A percentile compares a stretch with the other conserved stretches of the same genome.
Conservation (phyloP, 2,797 vertebrate genomes). For the Zalophus californianus region DNA sequence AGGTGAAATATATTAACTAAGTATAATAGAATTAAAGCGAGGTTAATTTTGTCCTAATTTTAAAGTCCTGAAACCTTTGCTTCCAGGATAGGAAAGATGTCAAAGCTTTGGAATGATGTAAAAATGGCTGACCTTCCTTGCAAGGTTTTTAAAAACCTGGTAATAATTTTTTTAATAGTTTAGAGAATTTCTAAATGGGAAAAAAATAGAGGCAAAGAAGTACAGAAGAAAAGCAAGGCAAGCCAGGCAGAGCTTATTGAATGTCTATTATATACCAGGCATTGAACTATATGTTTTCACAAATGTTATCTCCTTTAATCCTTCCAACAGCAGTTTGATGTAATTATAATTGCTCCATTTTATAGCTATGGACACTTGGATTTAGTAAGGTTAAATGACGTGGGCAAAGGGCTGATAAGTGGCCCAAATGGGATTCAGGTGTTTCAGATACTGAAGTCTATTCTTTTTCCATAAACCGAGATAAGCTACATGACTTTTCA, state of each 20-base stretch:
- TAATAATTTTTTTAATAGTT: background rate
- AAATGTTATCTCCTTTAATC: slow-evolving; percentile 66
- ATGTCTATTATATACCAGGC: background rate
- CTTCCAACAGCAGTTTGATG: slow-evolving; percentile 14
- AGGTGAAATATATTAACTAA: background rate
- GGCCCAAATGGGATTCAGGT: slow-evolving; percentile 59
- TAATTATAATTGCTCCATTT: slow-evolving; percentile 69
- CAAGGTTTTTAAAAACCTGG: background rate
- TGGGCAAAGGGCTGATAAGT: slow-evolving; percentile 68
- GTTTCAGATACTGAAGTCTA: slow-evolving; percentile 56
- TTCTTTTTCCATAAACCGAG: slow-evolving; percentile 52
- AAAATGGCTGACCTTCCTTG: background rate
- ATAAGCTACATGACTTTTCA: slow-evolving; percentile 69
- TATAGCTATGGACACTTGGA: slow-evolving; percentile 60
- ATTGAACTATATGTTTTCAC: slow-evolving; percentile 29
- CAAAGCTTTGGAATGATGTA: slow-evolving; percentile 6
- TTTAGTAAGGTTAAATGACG: slow-evolving; percentile 68
- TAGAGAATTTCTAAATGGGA: background rate
- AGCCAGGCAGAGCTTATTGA: background rate
- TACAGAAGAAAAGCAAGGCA: background rate
- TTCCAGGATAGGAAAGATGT: background rate
- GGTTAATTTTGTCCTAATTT: slow-evolving; percentile 35
- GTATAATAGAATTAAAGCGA: slow-evolving; percentile 4
- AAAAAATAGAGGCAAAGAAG: background rate
- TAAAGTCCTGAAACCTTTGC: background rate